Percentiles rank a stretch among this genome's conserved stretches.
Conservation (phyloP, 2,797 vertebrate species). For the Petrocephalus sullivani region DNA sequence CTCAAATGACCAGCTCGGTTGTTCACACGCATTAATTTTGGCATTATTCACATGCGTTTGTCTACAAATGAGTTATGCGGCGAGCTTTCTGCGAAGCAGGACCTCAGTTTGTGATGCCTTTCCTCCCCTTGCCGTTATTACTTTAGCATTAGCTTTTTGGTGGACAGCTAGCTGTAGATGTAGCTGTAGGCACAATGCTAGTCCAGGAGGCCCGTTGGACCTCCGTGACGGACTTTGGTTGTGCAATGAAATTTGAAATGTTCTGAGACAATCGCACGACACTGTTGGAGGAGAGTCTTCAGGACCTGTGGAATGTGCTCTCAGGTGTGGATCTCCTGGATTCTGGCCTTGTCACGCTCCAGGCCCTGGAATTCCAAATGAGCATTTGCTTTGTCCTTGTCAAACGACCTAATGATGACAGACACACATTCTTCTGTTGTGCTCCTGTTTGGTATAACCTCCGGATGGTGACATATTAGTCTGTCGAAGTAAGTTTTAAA, state of each 20-base stretch:
- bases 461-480: background rate
- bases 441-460: background rate
- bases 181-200: background rate
- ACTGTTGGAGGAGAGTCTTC: background rate
- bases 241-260: background rate
- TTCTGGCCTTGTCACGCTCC: background rate
- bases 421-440: background rate
- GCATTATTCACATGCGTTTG: background rate
- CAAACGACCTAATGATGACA: background rate
- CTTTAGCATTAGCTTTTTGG: background rate
- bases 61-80: background rate
- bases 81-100: background rate
- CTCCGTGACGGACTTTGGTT: background rate
- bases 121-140: background rate
- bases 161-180: background rate
- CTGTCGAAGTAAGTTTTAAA: background rate
- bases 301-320: background rate
- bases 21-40: background rate
- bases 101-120: background rate
- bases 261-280: background rate
- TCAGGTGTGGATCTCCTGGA: background rate
- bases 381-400: background rate
- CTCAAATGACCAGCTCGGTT: background rate
- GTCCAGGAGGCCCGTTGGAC: background rate
- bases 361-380: background rate